phyloP scores from a whole-genome alignment of 2,113 vertebrate genomes.

The Cryptotis parvus region DNA sequence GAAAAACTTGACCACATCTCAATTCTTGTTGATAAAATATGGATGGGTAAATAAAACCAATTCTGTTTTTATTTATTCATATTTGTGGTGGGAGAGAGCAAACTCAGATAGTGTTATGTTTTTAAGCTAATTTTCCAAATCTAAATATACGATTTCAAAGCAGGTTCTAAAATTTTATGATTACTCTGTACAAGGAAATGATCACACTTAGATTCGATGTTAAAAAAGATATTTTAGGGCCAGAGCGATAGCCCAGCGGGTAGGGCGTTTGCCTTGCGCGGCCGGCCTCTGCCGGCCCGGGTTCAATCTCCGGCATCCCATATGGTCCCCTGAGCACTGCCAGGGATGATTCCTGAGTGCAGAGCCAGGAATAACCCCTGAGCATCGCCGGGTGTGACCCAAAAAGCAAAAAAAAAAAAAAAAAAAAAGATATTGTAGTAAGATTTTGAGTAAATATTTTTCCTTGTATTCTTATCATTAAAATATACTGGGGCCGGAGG shows the following conservation, averaged over 20 bases:
- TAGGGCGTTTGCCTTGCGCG: no score
- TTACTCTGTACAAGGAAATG: background rate
- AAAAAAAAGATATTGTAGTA: background rate
- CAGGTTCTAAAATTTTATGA: slow-evolving; percentile 32
- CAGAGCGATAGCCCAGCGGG: no score
- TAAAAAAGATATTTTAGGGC: background rate
- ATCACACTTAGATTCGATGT: background rate
- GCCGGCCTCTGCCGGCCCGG: no score
- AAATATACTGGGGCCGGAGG: no score
- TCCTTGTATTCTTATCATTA: background rate
- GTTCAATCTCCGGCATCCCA: no score
- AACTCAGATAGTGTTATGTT: background rate
- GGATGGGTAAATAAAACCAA: background rate
- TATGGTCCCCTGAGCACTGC: no score
- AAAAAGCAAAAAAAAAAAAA: no score
- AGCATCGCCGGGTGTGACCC: no score
- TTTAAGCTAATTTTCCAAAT: slow-evolving; percentile 33
- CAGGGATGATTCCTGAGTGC: no score
- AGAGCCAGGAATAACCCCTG: no score
- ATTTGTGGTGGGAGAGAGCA: background rate
- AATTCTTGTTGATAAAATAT: slow-evolving; percentile 1
- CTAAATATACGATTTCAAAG: background rate
- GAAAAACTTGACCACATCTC: background rate
- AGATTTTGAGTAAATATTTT: background rate
- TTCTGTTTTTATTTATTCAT: no score